Evolutionary conservation across 2,113 vertebrate species (phyloP).

Genomic region (Bambusicola thoracicus): DNA sequence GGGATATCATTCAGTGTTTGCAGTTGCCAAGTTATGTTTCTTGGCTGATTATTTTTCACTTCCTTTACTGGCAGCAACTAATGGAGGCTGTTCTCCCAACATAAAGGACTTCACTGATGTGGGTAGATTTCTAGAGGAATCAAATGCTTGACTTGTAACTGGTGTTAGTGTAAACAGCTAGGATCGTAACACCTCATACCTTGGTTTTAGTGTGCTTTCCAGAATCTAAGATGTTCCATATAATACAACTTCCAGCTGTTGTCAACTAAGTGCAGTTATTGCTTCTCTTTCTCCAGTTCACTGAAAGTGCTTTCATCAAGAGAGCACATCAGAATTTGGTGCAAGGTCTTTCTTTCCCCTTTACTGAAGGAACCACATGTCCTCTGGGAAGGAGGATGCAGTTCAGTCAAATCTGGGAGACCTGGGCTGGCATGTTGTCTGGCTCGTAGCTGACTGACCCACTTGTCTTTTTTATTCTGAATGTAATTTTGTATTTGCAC

Average conservation of each 20-base stretch:
- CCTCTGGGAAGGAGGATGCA: not conserved
- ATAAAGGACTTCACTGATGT: not conserved
- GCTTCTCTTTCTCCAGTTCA: not conserved
- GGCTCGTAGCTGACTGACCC: not conserved
- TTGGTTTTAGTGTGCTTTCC: not conserved
- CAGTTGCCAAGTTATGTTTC: not conserved
- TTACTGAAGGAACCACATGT: not conserved
- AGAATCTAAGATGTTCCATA: not conserved
- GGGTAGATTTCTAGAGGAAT: not conserved
- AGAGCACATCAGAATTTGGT: not conserved
- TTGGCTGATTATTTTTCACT: not conserved
- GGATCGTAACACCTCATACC: too few relatives aligned
- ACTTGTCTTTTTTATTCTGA: not conserved
- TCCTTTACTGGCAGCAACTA: not conserved
- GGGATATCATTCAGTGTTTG: not conserved
- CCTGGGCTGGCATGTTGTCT: not conserved
- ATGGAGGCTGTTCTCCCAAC: not conserved
- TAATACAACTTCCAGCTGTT: not conserved
- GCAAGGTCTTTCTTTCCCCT: not conserved
- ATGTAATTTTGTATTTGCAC: not conserved
- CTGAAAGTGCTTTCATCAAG: not conserved
- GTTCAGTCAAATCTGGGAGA: not conserved
- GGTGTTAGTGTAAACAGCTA: not conserved
- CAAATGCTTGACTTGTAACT: not conserved
- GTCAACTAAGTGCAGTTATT: not conserved